Evolutionary conservation across 2,797 vertebrate genomes (phyloP), one percentile per base, ranked within the genome.

Genomic region (Cirrhinus mrigala): DNA sequence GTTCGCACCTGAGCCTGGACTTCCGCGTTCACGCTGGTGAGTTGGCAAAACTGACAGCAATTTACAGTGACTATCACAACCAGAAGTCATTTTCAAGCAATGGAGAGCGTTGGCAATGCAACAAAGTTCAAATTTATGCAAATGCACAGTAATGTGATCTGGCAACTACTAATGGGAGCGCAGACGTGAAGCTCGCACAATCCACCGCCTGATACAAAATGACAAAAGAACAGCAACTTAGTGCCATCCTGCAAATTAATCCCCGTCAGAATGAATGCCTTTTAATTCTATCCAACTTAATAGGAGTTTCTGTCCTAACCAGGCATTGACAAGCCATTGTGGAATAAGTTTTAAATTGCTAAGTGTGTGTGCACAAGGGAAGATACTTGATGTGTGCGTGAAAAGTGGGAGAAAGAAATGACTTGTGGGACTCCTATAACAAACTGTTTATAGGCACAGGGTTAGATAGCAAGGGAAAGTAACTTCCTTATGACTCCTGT

Each of bases 1-100:
- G 96, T 74, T 97, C 97, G 90, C 95, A 98, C 95, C 95, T 98
- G 87, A 96, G 94, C 91, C 96, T 95, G 90, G 97, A 97, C 81
- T 94, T 95, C 93, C 95, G 92, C 86, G 92, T 93, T 91, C 90
- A 95, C 84, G 92, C 94, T 90, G 97, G 98, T 98, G 93, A 97
- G 97, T 86, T 73, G 33, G 14, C 7, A n/a, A 27, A 27, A 37
- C 68, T 40, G 27, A 46, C 33, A 81, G 70, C 69, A 88, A 89
- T 54, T 86, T 54, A 12, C 29, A 5, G 4, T n/a, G 74, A 58
- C 6, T 40, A 56, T 56, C 29, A n/a, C 15, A 56, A 56, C 74
- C 29, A 76, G 52, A 56, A 76, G 12, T n/a, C 3, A n/a, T 76
- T 76, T 76, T 58, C 2, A 33, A 40, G 33, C 40, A 12, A 56